Base-by-base conservation (phyloP, 2,113 vertebrate genomes). In the Chinchilla lanigera region DNA sequence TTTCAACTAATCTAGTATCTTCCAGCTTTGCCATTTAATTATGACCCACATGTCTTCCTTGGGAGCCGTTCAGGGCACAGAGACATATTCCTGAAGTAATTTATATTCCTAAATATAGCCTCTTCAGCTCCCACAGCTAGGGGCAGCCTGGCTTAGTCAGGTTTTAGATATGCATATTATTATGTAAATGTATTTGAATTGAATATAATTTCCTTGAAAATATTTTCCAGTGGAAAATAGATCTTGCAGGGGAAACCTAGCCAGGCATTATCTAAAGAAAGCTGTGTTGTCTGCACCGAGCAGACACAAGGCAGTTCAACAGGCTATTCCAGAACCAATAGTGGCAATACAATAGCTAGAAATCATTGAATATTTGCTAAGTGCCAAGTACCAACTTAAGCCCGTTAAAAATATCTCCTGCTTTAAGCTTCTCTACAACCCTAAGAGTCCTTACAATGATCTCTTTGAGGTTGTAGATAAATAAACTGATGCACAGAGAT, bases 81-180 rank as follows among this genome's bases (percentile, higher is more conserved):
- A 96, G 92, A 96, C 71, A 9, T 86, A 78, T 86, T 97, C 90
- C 93, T 77, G 56, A 96, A 96, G 96, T 96, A 33, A 98, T 98
- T 97, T 96, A 96, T 97, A 98, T 98, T 98, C 97, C 89, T 98
- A 96, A 95, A 96, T 98, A 96, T 60, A 93, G 96, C 71, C 95
- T 97, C 94, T 50, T 97, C 83, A 30, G 90, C 83, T 98, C 96
- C 97, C 97, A 97, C 83, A 92, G 97, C 94, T 97, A 93, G 78
- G 97, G 94, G 97, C 96, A 93, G 97, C 83, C 96, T 94, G 95
- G 93, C 93, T 94, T 89, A 91, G 86, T 96, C 81, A 92, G 84
- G 94, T 97, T 97, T 98, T 96, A 98, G 95, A 97, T 97, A 96
- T 98, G 95, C 97, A 98, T 98, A 97, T 95, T 89, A 98, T 98